These are phyloP conservation scores for Pachymerium ferrugineum DNA, from an alignment of 2,888 invertebrate species.

Conservation along the genomic window DNA sequence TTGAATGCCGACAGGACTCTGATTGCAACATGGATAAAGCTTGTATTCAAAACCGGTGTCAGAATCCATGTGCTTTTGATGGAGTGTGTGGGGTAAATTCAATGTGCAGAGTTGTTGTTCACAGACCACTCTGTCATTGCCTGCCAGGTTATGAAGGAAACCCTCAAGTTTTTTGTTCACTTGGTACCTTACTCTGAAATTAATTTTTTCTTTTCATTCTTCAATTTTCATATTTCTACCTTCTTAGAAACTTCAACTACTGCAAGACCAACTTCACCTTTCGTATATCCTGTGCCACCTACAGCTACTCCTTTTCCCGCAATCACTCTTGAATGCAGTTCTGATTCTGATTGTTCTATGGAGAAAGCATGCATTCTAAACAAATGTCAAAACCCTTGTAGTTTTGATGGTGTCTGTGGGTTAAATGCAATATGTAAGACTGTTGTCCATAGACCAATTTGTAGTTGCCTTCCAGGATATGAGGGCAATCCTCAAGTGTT, in stretches of 20 bases:
- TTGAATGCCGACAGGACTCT: conserved; percentile 71
- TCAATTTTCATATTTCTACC: background rate
- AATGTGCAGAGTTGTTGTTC: conserved; percentile 79
- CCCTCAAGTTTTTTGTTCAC: conserved; percentile 37
- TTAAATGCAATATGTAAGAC: conserved; percentile 73
- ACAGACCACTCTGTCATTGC: conserved; percentile 55
- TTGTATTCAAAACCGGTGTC: conserved; percentile 75
- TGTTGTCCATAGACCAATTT: conserved; percentile 67
- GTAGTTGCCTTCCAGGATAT: conserved; percentile 73
- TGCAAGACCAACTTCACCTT: background rate
- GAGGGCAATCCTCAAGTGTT: conserved; percentile 65
- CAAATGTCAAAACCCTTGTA: conserved; percentile 74
- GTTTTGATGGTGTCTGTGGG: conserved; percentile 54
- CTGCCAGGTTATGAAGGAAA: conserved; percentile 38
- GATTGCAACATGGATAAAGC: conserved; percentile 81
- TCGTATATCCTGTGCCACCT: background rate
- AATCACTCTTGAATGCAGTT: conserved; percentile 60
- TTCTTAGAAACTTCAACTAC: background rate
- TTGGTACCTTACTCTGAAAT: conserved; percentile 30
- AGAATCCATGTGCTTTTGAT: conserved; percentile 65
- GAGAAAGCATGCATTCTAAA: conserved; percentile 77
- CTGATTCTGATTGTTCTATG: conserved; percentile 76
- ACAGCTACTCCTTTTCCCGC: background rate
- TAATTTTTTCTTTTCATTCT: background rate
- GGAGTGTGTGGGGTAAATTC: conserved; percentile 74